phyloP scores from a whole-genome alignment of 1,140 invertebrate genomes.

The Anadara kagoshimensis region DNA sequence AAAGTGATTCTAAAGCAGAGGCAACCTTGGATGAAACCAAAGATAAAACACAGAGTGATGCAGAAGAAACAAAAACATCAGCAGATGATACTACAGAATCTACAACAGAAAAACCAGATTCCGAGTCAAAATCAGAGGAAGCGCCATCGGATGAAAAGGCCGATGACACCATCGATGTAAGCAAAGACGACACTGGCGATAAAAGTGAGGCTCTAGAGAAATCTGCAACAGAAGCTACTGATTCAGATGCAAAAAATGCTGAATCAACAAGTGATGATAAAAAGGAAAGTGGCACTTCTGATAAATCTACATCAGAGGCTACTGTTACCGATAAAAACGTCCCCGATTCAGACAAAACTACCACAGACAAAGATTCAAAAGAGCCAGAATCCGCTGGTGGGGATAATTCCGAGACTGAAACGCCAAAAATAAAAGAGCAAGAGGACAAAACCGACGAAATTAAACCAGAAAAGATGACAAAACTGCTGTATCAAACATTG shows the following conservation, averaged over 20 bases:
- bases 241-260: constrained; percentile 7
- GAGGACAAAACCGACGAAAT: constrained; percentile 13
- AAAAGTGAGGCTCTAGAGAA: not conserved
- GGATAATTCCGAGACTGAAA: not conserved
- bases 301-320: not conserved
- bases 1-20: not conserved
- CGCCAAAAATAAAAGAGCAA: not conserved
- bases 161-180: constrained; percentile 13
- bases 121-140: not conserved
- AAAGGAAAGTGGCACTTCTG: not conserved
- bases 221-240: not conserved
- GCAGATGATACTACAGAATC: not conserved
- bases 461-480: constrained; percentile 12
- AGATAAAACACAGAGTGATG: not conserved
- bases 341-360: not conserved
- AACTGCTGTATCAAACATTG: constrained; percentile 7
- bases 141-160: not conserved
- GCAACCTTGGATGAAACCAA: constrained; percentile 12
- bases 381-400: not conserved
- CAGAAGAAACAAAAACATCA: not conserved
- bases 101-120: not conserved
- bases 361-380: not conserved
- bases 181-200: not conserved
- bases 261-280: constrained; percentile 3
- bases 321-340: not conserved